A percentile compares a stretch with the other conserved stretches of the same genome.
Evolutionary conservation across 2,888 invertebrate genomes (phyloP).

Genomic region (Eilema depressum): DNA sequence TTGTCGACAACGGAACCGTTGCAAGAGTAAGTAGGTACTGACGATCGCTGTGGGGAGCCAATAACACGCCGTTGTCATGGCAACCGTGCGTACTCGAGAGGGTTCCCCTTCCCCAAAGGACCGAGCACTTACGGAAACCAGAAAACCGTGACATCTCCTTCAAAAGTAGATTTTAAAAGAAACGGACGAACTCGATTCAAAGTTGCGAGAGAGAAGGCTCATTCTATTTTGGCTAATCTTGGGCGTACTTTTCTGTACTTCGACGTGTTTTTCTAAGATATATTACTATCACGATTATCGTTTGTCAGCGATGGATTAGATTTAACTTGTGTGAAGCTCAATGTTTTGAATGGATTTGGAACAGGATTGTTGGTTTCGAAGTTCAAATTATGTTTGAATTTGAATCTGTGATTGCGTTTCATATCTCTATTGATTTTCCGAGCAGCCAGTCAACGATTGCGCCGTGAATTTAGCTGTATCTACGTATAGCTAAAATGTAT

Average conservation of each 20-base stretch:
- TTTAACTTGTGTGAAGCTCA: conserved; percentile 36
- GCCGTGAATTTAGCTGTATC: conserved; percentile 2
- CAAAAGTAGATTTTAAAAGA: conserved; percentile 54
- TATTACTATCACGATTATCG: conserved; percentile 48
- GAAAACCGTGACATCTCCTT: conserved; percentile 69
- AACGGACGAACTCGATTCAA: conserved; percentile 24
- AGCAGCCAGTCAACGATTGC: conserved; percentile 13
- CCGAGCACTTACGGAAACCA: conserved; percentile 73
- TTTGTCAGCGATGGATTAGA: conserved; percentile 58
- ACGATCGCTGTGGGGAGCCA: conserved; percentile 79
- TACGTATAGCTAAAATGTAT: neutral
- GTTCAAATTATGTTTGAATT: conserved; percentile 39
- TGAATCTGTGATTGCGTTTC: conserved; percentile 32
- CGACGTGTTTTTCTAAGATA: conserved; percentile 53
- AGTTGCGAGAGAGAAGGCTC: conserved; percentile 47
- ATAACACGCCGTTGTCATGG: conserved; percentile 81
- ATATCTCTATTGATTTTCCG: conserved; percentile 37
- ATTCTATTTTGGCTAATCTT: conserved; percentile 59
- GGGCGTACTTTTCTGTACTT: conserved; percentile 57
- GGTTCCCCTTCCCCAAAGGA: conserved; percentile 73
- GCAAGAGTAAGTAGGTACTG: conserved; percentile 52
- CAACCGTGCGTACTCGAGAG: conserved; percentile 71
- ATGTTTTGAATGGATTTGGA: conserved; percentile 40
- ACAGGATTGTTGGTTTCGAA: conserved; percentile 29
- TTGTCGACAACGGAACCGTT: conserved; percentile 53